Conservation (phyloP, 2,888 invertebrate species). For the Eupithecia subumbrata region DNA sequence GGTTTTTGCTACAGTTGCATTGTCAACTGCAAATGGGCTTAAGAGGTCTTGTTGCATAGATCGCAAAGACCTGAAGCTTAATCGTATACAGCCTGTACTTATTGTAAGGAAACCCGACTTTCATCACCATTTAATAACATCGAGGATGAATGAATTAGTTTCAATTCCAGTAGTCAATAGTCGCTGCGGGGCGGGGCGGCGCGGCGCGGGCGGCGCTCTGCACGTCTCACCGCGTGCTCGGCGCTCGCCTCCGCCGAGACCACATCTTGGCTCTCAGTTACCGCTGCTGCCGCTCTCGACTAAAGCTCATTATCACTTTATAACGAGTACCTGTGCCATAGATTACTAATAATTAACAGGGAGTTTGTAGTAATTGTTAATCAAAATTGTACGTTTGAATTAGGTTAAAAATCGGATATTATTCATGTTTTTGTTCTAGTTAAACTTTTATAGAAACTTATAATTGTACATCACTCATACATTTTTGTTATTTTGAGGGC, state of each 20-base stretch:
- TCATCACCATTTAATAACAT: too few species aligned
- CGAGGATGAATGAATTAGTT: slow-evolving; percentile 20
- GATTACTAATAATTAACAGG: neutral
- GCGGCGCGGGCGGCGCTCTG: neutral
- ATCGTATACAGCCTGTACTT: too few species aligned
- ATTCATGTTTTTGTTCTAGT: neutral
- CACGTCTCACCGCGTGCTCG: too few species aligned
- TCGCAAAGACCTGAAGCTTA: neutral
- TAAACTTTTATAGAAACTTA: neutral
- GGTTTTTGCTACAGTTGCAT: too few species aligned
- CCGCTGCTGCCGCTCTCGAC: neutral
- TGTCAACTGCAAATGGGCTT: too few species aligned
- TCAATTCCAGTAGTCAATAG: slow-evolving; percentile 25
- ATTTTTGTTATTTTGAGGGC: neutral
- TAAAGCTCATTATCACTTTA: neutral
- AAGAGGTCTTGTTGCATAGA: neutral
- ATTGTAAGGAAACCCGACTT: too few species aligned
- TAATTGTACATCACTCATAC: neutral
- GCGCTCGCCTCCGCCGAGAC: too few species aligned
- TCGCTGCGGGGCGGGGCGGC: too few species aligned
- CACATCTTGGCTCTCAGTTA: too few species aligned
- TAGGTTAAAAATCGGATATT: neutral
- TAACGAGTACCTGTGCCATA: neutral
- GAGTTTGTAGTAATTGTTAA: neutral
- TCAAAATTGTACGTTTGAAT: neutral